These are phyloP conservation scores for Sarcoramphus papa DNA, from an alignment of 2,797 vertebrate genomes.

Conservation along the genomic window DNA sequence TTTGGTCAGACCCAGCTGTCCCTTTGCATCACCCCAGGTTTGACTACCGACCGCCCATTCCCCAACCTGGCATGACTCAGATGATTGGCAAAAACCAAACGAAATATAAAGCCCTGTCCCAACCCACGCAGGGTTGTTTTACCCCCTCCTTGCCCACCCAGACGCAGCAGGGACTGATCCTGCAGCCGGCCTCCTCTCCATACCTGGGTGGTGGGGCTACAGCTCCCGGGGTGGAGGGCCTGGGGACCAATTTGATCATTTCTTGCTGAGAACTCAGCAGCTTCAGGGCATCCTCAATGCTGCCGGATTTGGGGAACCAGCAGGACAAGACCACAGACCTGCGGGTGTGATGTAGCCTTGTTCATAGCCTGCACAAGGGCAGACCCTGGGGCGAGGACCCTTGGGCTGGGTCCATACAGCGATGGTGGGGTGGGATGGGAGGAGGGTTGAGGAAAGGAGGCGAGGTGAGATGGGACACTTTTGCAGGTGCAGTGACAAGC, in stretches of 20 bases:
- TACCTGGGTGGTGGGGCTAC: background rate
- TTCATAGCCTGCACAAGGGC: background rate
- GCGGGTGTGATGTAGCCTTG: background rate
- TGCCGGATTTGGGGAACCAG: background rate
- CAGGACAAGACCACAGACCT: background rate
- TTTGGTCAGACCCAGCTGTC: background rate
- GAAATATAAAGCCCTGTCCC: background rate
- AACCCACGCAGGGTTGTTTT: background rate
- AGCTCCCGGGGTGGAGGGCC: rapidly evolving
- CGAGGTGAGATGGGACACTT: background rate
- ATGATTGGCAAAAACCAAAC: background rate
- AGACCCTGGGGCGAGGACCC: rapidly evolving
- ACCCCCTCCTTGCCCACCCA: background rate
- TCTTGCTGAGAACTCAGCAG: background rate
- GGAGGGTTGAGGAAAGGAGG: background rate
- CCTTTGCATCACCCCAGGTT: background rate
- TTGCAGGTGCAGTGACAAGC: background rate
- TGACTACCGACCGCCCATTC: background rate
- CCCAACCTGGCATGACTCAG: background rate
- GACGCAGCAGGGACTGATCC: background rate
- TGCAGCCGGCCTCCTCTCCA: background rate
- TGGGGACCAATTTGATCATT: background rate
- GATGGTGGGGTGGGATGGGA: background rate
- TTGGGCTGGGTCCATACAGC: background rate
- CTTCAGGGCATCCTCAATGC: background rate